Percentiles rank a stretch among this genome's conserved stretches.
These are phyloP conservation scores for Helicoverpa assulta DNA, from an alignment of 2,888 invertebrate genomes.

Conservation along the genomic window DNA sequence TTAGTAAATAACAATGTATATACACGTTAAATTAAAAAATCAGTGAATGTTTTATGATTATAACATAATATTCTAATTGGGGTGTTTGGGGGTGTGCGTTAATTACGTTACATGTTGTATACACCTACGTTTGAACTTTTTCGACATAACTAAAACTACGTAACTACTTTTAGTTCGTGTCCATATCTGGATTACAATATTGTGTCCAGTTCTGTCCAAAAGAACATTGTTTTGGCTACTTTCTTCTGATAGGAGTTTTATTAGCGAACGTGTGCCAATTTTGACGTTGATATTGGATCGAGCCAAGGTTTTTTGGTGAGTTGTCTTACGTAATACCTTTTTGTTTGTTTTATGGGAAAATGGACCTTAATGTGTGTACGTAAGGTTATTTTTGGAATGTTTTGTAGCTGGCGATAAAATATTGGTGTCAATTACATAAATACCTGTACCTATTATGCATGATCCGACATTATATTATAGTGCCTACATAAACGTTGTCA, in stretches of 20 bases:
- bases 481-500: too few species aligned
- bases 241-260: conserved; percentile 40
- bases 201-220: conserved; percentile 41
- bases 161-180: conserved; percentile 32
- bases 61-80: too few species aligned
- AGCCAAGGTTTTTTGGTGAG: conserved; percentile 19
- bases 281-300: conserved; percentile 16
- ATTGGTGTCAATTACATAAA: too few species aligned
- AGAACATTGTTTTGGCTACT: conserved; percentile 29
- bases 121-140: background rate
- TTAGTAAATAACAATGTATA: too few species aligned
- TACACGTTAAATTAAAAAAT: too few species aligned
- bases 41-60: too few species aligned
- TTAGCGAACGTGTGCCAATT: conserved; percentile 46
- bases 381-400: background rate
- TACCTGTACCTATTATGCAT: too few species aligned
- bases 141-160: conserved; percentile 20
- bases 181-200: conserved; percentile 48
- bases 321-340: conserved; percentile 3
- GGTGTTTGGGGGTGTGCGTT: too few species aligned
- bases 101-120: too few species aligned
- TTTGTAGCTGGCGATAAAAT: too few species aligned
- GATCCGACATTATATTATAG: too few species aligned
- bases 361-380: background rate
- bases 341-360: conserved; percentile 9